phyloP scores from a whole-genome alignment of 2,113 vertebrate species.

The Channa argus region DNA sequence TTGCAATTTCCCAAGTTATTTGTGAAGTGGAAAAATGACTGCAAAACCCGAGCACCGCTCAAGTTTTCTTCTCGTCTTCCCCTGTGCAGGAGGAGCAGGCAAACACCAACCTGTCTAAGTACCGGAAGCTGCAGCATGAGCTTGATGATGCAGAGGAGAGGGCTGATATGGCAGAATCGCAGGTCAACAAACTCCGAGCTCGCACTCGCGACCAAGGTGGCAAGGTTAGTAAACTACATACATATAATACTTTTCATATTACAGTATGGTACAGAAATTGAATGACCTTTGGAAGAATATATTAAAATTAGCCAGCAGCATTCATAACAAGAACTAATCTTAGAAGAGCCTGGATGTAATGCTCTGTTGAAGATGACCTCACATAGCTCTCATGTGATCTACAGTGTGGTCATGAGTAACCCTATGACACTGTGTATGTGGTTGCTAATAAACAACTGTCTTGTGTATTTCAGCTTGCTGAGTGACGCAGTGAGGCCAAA shows the following conservation, averaged over 20 bases:
- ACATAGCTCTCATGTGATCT: conserved; percentile 61
- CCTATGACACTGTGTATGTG: conserved; percentile 50
- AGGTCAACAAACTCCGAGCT: conserved; percentile 92
- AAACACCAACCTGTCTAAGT: conserved; percentile 91
- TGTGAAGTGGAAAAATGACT: not conserved
- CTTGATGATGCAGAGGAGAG: conserved; percentile 91
- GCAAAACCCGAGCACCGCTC: not conserved
- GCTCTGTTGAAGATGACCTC: conserved; percentile 55
- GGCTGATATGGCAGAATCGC: conserved; percentile 89
- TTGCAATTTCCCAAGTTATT: not conserved
- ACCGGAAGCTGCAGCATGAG: conserved; percentile 92
- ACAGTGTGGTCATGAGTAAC: conserved; percentile 26
- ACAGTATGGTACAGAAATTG: conserved; percentile 10
- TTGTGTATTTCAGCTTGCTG: conserved; percentile 72
- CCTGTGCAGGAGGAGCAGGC: conserved; percentile 89
- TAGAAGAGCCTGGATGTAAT: conserved; percentile 55
- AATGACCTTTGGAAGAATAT: conserved; percentile 59
- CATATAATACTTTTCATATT: conserved; percentile 7
- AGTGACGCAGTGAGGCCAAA: conserved; percentile 63
- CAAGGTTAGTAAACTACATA: conserved; percentile 83
- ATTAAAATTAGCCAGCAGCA: conserved; percentile 55
- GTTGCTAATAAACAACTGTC: conserved; percentile 72
- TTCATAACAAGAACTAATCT: conserved; percentile 47
- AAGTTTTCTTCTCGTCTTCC: not conserved
- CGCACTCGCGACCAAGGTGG: conserved; percentile 87